Evolutionary conservation across 2,113 vertebrate species (phyloP), one percentile per base, ranked within the genome.

Genomic region (Callospermophilus lateralis): DNA sequence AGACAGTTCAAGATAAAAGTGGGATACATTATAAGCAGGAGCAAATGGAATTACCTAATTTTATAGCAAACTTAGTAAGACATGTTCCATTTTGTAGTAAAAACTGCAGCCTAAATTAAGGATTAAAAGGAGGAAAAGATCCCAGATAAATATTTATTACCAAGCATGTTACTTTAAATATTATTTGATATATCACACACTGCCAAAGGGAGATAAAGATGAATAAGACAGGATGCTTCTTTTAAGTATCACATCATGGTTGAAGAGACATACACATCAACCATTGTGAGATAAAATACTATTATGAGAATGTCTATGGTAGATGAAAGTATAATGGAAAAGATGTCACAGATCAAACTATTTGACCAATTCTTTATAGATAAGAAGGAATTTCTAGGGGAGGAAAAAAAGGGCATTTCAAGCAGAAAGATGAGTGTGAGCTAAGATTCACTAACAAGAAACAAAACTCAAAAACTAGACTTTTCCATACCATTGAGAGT

Each of bases 371-470:
- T 95, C 37, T 73, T 74, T 39, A 89, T 10, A 12, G 30, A 93
- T 28, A n/a, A 83, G 78, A 45, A 97, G 26, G 37, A 84, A 94
- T 80, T 94, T 51, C 84, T 26, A 80, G 81, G 67, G 61, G 42
- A 92, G 53, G 83, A 84, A 85, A 20, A 73, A 34, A 89, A 74
- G 30, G 17, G 32, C 51, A 61, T 70, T 79, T 93, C 42, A 84
- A 95, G 13, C 32, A 86, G 70, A 84, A n/a, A 92, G 24, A 61
- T 76, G 53, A 80, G 15, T 48, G 85, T 48, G 34, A 63, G 37
- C 67, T 51, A 90, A 95, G 76, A 84, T 9, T 72, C n/a, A 72
- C 32, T 7, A 89, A 20, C 34, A 96, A 94, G 87, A 93, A 96
- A 72, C 34, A 24, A 94, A 94, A 88, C 28, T 84, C 8, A 83